Percentiles rank a stretch among this genome's conserved stretches.
Evolutionary conservation across 2,113 vertebrate species (phyloP).

Genomic region (Oreocharis arfaki): DNA sequence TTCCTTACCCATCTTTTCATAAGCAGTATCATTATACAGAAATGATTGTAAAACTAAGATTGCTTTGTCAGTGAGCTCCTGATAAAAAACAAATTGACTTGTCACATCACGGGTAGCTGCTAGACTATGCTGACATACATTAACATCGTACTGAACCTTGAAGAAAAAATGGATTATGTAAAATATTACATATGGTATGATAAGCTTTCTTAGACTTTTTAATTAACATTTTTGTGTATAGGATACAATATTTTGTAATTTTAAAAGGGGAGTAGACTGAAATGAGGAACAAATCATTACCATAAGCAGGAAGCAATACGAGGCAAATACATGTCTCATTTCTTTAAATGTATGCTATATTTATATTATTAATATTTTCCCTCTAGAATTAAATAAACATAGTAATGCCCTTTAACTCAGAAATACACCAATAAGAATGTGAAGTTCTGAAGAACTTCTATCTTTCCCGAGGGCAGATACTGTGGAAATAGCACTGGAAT

Average conservation of each 20-base stretch:
- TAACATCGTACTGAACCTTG: not conserved
- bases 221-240: not conserved
- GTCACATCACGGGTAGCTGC: accelerated
- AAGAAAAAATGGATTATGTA: slow-evolving; percentile 8
- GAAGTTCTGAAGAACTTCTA: not conserved
- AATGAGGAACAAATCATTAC: slow-evolving; percentile 51
- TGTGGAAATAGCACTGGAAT: not conserved
- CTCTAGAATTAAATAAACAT: not conserved
- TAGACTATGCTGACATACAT: not conserved
- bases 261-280: slow-evolving; percentile 34
- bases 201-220: not conserved
- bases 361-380: not conserved
- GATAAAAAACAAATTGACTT: not conserved
- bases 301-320: slow-evolving; percentile 54
- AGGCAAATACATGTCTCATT: slow-evolving; percentile 6
- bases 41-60: slow-evolving; percentile 32
- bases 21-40: slow-evolving; percentile 18
- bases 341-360: not conserved
- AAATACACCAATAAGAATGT: not conserved
- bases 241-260: not conserved
- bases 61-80: not conserved
- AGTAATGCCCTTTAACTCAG: not conserved
- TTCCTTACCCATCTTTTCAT: slow-evolving; percentile 13
- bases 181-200: not conserved
- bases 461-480: not conserved